Evolutionary conservation across 2,113 vertebrate species (phyloP).

Genomic region (Nesospiza acunhae): DNA sequence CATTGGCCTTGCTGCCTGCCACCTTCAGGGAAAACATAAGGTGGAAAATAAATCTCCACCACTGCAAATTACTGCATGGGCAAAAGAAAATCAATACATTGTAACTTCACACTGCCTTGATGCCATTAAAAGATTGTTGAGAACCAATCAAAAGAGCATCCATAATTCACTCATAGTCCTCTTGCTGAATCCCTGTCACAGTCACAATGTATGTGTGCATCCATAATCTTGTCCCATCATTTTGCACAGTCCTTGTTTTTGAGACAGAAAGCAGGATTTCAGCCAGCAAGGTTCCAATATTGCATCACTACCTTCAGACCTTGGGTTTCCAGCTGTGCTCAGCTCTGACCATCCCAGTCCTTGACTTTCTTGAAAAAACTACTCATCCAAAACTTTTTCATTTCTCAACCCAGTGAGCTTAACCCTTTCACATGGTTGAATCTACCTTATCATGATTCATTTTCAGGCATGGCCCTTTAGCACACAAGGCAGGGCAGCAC

Average conservation of each 20-base stretch:
- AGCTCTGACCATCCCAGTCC: not conserved
- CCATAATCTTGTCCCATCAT: not conserved
- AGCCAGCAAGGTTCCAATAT: not conserved
- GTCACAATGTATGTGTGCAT: not conserved
- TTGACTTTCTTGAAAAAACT: not conserved
- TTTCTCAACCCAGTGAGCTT: not conserved
- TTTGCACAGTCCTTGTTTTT: not conserved
- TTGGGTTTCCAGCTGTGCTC: not conserved
- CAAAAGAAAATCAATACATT: slow-evolving; percentile 51
- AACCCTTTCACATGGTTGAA: not conserved
- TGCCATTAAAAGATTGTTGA: not conserved
- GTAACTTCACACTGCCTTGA: not conserved
- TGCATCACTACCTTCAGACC: not conserved
- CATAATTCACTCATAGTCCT: not conserved
- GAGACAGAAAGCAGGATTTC: not conserved
- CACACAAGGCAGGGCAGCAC: not conserved
- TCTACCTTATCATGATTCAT: not conserved
- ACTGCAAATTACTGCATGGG: slow-evolving; percentile 14
- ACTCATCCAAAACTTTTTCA: not conserved
- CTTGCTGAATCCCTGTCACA: not conserved
- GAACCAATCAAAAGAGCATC: slow-evolving; percentile 14
- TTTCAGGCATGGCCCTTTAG: not conserved
- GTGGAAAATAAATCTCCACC: slow-evolving; percentile 17
- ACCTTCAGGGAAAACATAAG: not conserved
- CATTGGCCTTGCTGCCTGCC: not conserved